These are phyloP conservation scores for Actinia tenebrosa DNA, from an alignment of 64 coral and sea anemone species.

Conservation along the genomic window DNA sequence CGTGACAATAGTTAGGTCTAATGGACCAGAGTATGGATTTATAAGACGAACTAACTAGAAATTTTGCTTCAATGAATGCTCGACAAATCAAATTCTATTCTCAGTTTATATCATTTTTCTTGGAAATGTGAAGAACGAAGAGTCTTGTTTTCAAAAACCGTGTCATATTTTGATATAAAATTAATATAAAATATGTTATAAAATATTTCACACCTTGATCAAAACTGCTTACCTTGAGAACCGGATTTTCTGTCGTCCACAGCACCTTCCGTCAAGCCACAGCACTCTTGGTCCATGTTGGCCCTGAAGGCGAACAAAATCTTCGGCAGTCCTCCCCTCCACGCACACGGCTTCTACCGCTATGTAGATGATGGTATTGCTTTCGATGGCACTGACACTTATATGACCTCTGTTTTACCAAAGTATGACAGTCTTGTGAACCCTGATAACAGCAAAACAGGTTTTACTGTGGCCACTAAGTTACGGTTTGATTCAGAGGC, in stretches of 20 bases:
- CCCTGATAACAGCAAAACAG: slow-evolving; percentile 54
- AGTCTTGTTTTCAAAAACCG: too few relatives aligned
- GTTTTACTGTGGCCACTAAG: slow-evolving; percentile 69
- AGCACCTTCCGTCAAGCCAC: slow-evolving; percentile 55
- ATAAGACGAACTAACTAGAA: too few relatives aligned
- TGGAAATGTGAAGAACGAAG: too few relatives aligned
- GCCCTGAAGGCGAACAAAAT: slow-evolving; percentile 37
- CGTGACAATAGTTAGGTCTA: too few relatives aligned
- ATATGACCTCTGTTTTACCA: slow-evolving; percentile 30
- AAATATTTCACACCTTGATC: too few relatives aligned
- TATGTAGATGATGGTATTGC: slow-evolving; percentile 24
- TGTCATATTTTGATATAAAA: too few relatives aligned
- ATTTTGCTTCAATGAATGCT: too few relatives aligned
- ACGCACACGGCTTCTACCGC: slow-evolving; percentile 29
- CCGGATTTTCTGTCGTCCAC: not conserved
- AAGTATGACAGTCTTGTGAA: slow-evolving; percentile 50
- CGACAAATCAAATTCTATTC: too few relatives aligned
- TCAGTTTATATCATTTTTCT: too few relatives aligned
- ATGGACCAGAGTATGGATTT: too few relatives aligned
- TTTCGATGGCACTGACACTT: slow-evolving; percentile 33
- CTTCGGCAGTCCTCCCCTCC: slow-evolving; percentile 40
- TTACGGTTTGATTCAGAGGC: slow-evolving; percentile 39
- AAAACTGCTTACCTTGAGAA: not conserved
- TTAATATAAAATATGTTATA: too few relatives aligned
- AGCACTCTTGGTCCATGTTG: slow-evolving; percentile 57